phyloP scores from a whole-genome alignment of 1,140 invertebrate genomes.

The Chironomus striatipennis region DNA sequence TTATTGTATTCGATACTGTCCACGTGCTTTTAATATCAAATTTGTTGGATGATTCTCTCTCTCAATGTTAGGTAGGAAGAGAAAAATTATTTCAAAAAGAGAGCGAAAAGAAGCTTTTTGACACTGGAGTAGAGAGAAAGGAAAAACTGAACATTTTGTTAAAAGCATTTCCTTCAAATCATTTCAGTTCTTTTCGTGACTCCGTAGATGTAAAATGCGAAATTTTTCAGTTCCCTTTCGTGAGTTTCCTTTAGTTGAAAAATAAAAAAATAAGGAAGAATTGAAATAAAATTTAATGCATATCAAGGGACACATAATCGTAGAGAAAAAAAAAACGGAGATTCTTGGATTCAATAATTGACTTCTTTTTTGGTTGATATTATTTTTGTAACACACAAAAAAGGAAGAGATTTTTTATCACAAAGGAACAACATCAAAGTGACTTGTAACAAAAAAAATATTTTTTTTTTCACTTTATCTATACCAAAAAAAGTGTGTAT shows the following conservation, averaged over 20 bases:
- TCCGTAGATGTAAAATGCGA: not conserved
- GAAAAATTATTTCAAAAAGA: not conserved
- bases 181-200: not conserved
- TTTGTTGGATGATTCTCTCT: not conserved
- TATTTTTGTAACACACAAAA: too few relatives aligned
- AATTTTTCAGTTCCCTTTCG: conserved; percentile 3
- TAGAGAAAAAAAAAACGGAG: not conserved
- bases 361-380: too few relatives aligned
- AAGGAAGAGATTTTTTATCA: too few relatives aligned
- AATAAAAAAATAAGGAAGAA: not conserved
- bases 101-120: not conserved
- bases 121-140: not conserved
- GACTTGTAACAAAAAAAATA: not conserved
- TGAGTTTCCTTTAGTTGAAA: not conserved
- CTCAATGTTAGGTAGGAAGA: not conserved
- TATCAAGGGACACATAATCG: not conserved
- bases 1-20: not conserved
- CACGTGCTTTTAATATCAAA: not conserved
- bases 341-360: too few relatives aligned
- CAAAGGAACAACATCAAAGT: not conserved
- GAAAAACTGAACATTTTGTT: not conserved
- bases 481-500: not conserved
- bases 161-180: not conserved
- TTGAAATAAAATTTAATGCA: not conserved
- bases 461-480: not conserved